Percentiles rank a stretch among this genome's conserved stretches.
These are phyloP conservation scores for Centropristis striata DNA, from an alignment of 2,113 vertebrate genomes.

Conservation along the genomic window DNA sequence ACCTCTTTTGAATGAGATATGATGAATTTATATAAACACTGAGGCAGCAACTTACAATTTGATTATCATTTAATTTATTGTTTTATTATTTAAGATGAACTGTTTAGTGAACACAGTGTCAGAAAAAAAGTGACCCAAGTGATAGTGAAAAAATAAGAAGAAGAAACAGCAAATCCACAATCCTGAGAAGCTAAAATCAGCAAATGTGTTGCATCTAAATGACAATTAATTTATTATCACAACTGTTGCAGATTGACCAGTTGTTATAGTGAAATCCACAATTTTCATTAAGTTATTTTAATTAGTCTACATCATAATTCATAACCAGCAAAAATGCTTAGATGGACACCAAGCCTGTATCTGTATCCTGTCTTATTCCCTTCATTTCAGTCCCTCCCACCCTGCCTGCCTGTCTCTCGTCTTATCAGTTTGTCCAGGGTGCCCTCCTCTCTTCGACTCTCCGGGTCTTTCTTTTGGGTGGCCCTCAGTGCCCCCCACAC, in stretches of 20 bases:
- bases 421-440: conserved; percentile 83
- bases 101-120: background rate
- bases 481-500: conserved; percentile 73
- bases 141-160: background rate
- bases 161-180: background rate
- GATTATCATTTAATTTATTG: rapidly evolving
- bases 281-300: conserved; percentile 16
- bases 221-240: background rate
- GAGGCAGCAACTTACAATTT: background rate
- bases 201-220: background rate
- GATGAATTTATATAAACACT: background rate
- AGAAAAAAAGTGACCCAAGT: too few species aligned
- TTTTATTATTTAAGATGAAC: background rate
- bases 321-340: conserved; percentile 46
- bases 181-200: background rate
- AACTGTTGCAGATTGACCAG: background rate
- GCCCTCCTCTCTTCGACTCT: conserved; percentile 76
- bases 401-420: conserved; percentile 21
- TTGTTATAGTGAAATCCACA: background rate
- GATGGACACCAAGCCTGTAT: conserved; percentile 55
- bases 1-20: too few species aligned
- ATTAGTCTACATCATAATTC: conserved; percentile 36
- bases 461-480: conserved; percentile 80
- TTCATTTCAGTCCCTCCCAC: conserved; percentile 45
- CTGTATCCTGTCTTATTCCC: conserved; percentile 37